These are phyloP conservation scores for Excalfactoria chinensis DNA, from an alignment of 2,113 vertebrate genomes.

Conservation along the genomic window DNA sequence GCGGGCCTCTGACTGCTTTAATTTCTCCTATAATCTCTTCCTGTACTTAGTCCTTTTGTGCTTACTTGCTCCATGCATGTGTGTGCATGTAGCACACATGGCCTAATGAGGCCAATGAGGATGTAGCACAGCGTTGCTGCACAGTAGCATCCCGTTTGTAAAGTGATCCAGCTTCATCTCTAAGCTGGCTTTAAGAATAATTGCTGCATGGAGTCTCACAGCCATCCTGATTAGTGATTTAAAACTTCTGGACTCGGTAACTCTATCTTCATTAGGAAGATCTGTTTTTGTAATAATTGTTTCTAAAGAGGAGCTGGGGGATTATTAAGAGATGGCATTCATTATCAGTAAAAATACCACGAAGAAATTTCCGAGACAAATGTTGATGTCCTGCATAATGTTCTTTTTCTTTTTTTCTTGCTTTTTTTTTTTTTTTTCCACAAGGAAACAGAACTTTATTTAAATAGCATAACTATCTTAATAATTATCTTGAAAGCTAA, in stretches of 20 bases:
- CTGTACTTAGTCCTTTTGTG: not conserved
- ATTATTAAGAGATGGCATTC: conserved; percentile 51
- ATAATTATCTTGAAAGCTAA: conserved; percentile 22
- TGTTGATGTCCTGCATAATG: not conserved
- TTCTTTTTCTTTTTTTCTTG: not conserved
- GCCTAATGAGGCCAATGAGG: too few relatives aligned
- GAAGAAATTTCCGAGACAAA: conserved; percentile 34
- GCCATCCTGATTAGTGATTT: conserved; percentile 46
- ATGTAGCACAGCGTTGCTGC: fast-evolving
- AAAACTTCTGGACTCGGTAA: conserved; percentile 56
- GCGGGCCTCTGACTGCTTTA: fast-evolving
- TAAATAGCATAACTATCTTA: conserved; percentile 31
- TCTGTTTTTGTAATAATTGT: conserved; percentile 55
- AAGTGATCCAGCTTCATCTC: not conserved
- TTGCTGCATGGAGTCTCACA: conserved; percentile 1
- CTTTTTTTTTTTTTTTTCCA: not conserved
- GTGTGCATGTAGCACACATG: fast-evolving
- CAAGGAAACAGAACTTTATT: conserved; percentile 43
- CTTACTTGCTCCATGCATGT: fast-evolving
- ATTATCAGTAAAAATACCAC: conserved; percentile 51
- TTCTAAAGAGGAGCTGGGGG: conserved; percentile 48
- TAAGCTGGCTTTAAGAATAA: not conserved
- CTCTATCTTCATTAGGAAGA: conserved; percentile 60
- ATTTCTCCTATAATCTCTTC: not conserved
- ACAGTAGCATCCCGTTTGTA: not conserved